phyloP scores from a whole-genome alignment of 2,888 invertebrate species.

The Prenolepis imparis region DNA sequence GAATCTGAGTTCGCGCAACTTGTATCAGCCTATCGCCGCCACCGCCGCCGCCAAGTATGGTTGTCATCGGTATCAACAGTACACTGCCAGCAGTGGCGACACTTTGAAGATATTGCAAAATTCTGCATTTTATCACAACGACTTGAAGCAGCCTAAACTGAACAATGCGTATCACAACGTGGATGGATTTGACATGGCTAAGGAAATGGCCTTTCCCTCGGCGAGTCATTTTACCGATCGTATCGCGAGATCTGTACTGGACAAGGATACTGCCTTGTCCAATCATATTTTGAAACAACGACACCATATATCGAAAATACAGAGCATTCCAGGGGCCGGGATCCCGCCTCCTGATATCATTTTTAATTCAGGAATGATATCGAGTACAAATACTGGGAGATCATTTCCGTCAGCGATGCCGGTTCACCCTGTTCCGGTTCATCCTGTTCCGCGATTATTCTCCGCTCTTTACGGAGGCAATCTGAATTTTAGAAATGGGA shows the following conservation, averaged over 20 bases:
- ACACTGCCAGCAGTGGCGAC: conserved; percentile 81
- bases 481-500: conserved; percentile 78
- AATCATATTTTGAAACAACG: conserved; percentile 82
- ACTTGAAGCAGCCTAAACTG: conserved; percentile 77
- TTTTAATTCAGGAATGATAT: conserved; percentile 81
- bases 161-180: conserved; percentile 76
- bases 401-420: conserved; percentile 80
- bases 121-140: conserved; percentile 77
- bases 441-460: conserved; percentile 77
- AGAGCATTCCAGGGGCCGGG: conserved; percentile 70
- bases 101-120: conserved; percentile 78
- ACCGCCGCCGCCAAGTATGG: conserved; percentile 82
- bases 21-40: conserved; percentile 77
- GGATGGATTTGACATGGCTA: conserved; percentile 80
- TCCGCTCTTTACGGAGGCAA: conserved; percentile 81
- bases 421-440: conserved; percentile 78
- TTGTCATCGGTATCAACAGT: conserved; percentile 82
- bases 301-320: conserved; percentile 77
- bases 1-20: conserved; percentile 73
- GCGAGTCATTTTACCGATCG: conserved; percentile 78
- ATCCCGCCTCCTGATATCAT: conserved; percentile 80
- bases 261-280: conserved; percentile 77
- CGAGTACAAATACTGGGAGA: conserved; percentile 72
- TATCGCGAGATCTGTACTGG: conserved; percentile 73
- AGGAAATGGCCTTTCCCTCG: conserved; percentile 77